phyloP scores from a whole-genome alignment of 2,888 invertebrate species.

The Tenthredo mesomela region DNA sequence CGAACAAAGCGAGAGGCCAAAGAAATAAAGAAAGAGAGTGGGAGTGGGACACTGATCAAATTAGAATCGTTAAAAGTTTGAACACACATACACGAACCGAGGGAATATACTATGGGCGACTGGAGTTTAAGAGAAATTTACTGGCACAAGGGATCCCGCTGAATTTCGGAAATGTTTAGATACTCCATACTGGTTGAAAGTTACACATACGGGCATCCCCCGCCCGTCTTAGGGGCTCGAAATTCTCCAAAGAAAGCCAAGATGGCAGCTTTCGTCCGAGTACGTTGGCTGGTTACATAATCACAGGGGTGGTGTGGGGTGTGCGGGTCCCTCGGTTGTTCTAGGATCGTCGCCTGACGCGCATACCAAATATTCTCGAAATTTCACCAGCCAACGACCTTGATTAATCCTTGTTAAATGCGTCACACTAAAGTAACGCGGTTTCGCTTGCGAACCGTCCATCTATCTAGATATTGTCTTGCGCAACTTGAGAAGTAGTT shows the following conservation, averaged over 20 bases:
- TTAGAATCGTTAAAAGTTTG: conserved; percentile 46
- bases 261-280: conserved; percentile 50
- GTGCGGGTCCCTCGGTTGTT: conserved; percentile 10
- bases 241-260: conserved; percentile 48
- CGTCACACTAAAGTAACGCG: background rate
- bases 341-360: conserved; percentile 38
- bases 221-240: conserved; percentile 6
- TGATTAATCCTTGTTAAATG: conserved; percentile 9
- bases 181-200: background rate
- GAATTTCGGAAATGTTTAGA: conserved; percentile 12
- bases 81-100: background rate
- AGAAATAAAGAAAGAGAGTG: conserved; percentile 3
- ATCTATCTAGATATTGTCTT: background rate
- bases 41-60: conserved; percentile 33
- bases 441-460: background rate
- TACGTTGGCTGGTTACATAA: conserved; percentile 46
- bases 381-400: conserved; percentile 6
- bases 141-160: background rate
- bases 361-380: conserved; percentile 22
- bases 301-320: conserved; percentile 1
- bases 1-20: conserved; percentile 11
- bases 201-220: conserved; percentile 37
- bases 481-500: background rate
- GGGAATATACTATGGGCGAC: background rate
- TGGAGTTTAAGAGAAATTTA: background rate